Base-by-base conservation (phyloP, 2,888 invertebrate species). In the Agrochola lychnidis region DNA sequence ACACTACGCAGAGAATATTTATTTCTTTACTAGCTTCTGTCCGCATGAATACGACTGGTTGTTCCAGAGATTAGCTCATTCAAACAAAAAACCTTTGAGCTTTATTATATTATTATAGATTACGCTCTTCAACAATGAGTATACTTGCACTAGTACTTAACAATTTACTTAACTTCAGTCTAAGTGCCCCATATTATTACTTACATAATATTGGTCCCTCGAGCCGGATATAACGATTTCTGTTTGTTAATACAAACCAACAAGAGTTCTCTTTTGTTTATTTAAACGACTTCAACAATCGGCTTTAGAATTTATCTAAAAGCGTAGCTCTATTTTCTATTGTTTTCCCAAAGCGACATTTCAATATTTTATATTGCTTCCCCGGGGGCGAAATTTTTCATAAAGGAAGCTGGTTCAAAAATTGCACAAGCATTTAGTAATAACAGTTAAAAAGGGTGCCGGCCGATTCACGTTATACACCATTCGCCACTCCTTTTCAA, bases 191-290 rank as follows among this genome's bases (percentile, higher is more conserved):
- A 30, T 30, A 51, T 51, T 30, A 36, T 67, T 62, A 36, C 1
- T 7, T 40, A 51, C 19, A 19, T 51, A 45, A 16, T 42, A 40
- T 22, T 53, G 25, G 42, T 57, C 22, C 63, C 25, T 71, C 56
- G 57, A 78, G 71, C 63, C 57, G 57, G 51, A 72, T 78, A 2
- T 42, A 77, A 61, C 1, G 2, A 53, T 36, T 22, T 64, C n/a
- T 36, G 4, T 9, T 1, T 22, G 57, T 70, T 16, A 7, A 25
- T 42, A 25, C 16, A 19, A 62, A 62, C 22, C 2, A 12, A 51
- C 7, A 19, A 63, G 0, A 45, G 22, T 0, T 14, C 5, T 7
- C 51, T 22, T 51, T 51, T 30, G 25, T 40, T 48, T 53, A 36
- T 56, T 40, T 78, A 6, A 2, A 36, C 36, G 7, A 40, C 0